Evolutionary conservation across 2,797 vertebrate species (phyloP).

Genomic region (Cyprinodon diabolis): DNA sequence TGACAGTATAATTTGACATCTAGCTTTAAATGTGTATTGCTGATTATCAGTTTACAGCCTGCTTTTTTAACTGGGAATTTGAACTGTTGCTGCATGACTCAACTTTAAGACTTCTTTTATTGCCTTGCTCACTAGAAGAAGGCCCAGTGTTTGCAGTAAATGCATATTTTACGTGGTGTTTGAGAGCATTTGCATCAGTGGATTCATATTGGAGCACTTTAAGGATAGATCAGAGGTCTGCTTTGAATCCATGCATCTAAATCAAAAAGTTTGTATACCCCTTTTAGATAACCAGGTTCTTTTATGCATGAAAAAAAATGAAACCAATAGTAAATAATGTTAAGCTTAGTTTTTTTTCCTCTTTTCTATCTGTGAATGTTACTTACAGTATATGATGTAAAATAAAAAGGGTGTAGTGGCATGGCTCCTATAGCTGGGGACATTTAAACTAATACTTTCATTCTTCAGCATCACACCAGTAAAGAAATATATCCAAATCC

Average conservation of each 20-base stretch:
- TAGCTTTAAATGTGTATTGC: slow-evolving; percentile 68
- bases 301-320: not conserved
- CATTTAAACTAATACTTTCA: not conserved
- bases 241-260: slow-evolving; percentile 12
- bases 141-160: slow-evolving; percentile 53
- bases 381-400: not conserved
- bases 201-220: slow-evolving; percentile 50
- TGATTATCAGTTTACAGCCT: slow-evolving; percentile 70
- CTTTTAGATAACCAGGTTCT: not conserved
- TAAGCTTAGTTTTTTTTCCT: not conserved
- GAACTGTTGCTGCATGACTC: slow-evolving; percentile 60
- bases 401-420: not conserved
- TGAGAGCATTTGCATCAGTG: slow-evolving; percentile 68
- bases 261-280: not conserved
- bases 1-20: slow-evolving; percentile 49
- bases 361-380: not conserved
- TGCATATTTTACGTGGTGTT: slow-evolving; percentile 72
- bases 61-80: slow-evolving; percentile 43
- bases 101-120: slow-evolving; percentile 75
- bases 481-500: not conserved
- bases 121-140: slow-evolving; percentile 51
- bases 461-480: not conserved
- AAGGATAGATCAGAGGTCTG: slow-evolving; percentile 42
- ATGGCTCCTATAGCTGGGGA: not conserved
- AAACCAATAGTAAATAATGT: not conserved